phyloP scores from a whole-genome alignment of 2,113 vertebrate species.

The Tursiops truncatus region DNA sequence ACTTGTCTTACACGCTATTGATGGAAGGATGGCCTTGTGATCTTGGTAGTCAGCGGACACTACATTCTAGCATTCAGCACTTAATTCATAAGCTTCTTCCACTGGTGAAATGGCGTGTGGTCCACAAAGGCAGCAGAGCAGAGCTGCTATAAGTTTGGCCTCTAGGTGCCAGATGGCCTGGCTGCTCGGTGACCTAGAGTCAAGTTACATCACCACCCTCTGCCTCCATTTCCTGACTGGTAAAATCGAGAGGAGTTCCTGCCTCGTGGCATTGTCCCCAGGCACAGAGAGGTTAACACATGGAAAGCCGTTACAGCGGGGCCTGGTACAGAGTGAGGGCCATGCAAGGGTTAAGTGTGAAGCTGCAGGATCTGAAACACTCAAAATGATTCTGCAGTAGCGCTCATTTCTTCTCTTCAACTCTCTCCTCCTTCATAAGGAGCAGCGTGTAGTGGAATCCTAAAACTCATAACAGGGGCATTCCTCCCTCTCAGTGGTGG shows the following conservation, averaged over 20 bases:
- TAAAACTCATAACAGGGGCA: neutral
- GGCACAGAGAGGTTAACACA: neutral
- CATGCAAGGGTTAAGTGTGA: neutral
- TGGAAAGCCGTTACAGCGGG: neutral
- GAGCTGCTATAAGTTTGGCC: neutral
- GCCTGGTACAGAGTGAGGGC: neutral
- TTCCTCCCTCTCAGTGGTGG: neutral
- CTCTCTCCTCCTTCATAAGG: neutral
- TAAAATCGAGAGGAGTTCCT: neutral
- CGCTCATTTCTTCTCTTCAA: neutral
- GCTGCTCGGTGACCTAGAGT: neutral
- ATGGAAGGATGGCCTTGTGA: neutral
- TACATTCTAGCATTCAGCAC: neutral
- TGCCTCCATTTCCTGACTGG: neutral
- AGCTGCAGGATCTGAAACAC: too few relatives aligned
- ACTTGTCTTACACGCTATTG: neutral
- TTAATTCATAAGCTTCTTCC: neutral
- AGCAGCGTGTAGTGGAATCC: neutral
- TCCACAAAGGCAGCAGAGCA: neutral
- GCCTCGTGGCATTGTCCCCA: neutral
- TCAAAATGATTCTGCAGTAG: fast-evolving
- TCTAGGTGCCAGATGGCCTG: neutral
- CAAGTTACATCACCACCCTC: neutral
- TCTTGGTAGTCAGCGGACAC: neutral
- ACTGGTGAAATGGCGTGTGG: fast-evolving